A percentile compares a stretch with the other conserved stretches of the same genome.
phyloP scores from a whole-genome alignment of 2,888 invertebrate species.

The Stegophylla sp. region DNA sequence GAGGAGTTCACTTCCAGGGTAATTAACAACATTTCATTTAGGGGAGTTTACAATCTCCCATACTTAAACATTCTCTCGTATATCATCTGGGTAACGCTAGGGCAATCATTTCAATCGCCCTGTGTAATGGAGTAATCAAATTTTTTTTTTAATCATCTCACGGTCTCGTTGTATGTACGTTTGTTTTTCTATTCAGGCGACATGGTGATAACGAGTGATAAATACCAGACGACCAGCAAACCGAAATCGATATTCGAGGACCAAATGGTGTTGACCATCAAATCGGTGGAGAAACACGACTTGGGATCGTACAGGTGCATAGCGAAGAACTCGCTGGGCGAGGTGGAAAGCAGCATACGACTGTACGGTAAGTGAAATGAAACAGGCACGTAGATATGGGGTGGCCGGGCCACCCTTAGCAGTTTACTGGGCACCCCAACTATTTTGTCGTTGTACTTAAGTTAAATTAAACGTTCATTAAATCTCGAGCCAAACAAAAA shows the following conservation, averaged over 20 bases:
- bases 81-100: too few relatives aligned
- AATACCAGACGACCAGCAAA: conserved; percentile 78
- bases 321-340: conserved; percentile 85
- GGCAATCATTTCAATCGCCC: too few relatives aligned
- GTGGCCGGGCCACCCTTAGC: not conserved
- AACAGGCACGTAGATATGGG: not conserved
- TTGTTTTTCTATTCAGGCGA: conserved; percentile 63
- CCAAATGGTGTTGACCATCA: conserved; percentile 80
- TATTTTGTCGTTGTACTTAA: too few relatives aligned
- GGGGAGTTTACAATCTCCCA: too few relatives aligned
- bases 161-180: not conserved
- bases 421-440: too few relatives aligned
- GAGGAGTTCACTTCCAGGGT: too few relatives aligned
- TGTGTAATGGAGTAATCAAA: too few relatives aligned
- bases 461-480: too few relatives aligned
- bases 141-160: not conserved
- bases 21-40: too few relatives aligned
- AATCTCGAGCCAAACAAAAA: too few relatives aligned
- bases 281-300: conserved; percentile 76
- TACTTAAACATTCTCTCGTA: too few relatives aligned
- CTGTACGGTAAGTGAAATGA: conserved; percentile 76
- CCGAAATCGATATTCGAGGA: conserved; percentile 80
- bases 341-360: conserved; percentile 85
- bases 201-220: conserved; percentile 82
- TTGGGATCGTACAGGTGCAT: conserved; percentile 85